phyloP scores from a whole-genome alignment of 2,888 invertebrate genomes.

The Clusia tigrina region DNA sequence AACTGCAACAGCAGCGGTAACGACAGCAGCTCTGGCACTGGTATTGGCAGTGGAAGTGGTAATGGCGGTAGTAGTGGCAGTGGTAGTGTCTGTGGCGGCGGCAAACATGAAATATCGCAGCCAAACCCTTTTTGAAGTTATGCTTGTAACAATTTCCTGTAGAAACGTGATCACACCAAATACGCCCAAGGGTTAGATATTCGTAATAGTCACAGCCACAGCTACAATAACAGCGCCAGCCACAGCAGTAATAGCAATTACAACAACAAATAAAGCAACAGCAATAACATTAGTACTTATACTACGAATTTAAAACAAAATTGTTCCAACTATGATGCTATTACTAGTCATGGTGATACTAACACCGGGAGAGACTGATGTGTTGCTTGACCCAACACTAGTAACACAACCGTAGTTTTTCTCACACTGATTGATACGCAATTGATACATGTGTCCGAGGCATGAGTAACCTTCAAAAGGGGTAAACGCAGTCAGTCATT shows the following conservation, averaged over 20 bases:
- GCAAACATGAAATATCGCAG: slow-evolving; percentile 53
- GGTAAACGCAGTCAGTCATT: too few species aligned
- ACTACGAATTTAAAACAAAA: not conserved
- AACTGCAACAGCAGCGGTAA: not conserved
- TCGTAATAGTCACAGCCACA: too few species aligned
- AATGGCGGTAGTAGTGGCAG: slow-evolving; percentile 10
- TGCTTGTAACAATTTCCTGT: slow-evolving; percentile 44
- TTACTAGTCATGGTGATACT: too few species aligned
- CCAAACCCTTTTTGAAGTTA: slow-evolving; percentile 51
- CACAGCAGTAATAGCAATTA: not conserved
- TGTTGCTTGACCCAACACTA: too few species aligned
- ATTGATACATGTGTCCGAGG: too few species aligned
- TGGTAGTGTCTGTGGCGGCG: slow-evolving; percentile 50
- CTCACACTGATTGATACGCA: too few species aligned
- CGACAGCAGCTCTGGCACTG: not conserved
- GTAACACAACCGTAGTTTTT: too few species aligned
- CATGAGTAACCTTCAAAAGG: too few species aligned
- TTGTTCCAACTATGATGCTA: too few species aligned
- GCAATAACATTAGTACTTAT: not conserved
- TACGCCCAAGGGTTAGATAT: slow-evolving; percentile 51
- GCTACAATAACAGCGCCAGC: not conserved
- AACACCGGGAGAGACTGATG: too few species aligned
- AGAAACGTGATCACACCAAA: slow-evolving; percentile 57
- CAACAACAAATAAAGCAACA: not conserved
- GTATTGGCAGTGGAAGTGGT: slow-evolving; percentile 17